phyloP scores from a whole-genome alignment of 1,140 invertebrate genomes.

The Bombus consobrinus region DNA sequence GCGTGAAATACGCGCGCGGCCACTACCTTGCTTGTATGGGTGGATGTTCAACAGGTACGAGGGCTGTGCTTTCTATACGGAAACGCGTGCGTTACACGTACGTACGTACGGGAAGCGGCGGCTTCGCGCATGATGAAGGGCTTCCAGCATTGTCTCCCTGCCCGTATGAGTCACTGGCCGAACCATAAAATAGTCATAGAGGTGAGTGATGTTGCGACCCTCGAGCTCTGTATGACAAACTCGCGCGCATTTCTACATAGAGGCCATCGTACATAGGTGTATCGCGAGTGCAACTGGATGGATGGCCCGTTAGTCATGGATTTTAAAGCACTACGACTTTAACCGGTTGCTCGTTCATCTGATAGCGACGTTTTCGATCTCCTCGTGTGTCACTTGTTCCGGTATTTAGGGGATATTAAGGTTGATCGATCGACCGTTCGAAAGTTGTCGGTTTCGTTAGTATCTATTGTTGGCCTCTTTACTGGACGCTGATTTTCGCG shows the following conservation, averaged over 20 bases:
- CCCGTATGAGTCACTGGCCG: slow-evolving; percentile 72
- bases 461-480: slow-evolving; percentile 21
- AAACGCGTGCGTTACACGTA: slow-evolving; percentile 56
- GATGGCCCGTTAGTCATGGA: slow-evolving; percentile 30
- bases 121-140: slow-evolving; percentile 73
- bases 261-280: neutral
- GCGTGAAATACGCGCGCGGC: slow-evolving; percentile 54
- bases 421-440: slow-evolving; percentile 34
- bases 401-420: slow-evolving; percentile 35
- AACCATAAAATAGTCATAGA: slow-evolving; percentile 76
- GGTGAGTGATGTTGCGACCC: slow-evolving; percentile 69
- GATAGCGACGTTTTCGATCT: neutral
- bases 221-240: slow-evolving; percentile 58
- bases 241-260: slow-evolving; percentile 43
- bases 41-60: slow-evolving; percentile 70
- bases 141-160: slow-evolving; percentile 73
- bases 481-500: slow-evolving; percentile 5
- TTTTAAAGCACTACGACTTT: neutral
- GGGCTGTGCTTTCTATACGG: slow-evolving; percentile 56
- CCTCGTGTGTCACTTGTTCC: slow-evolving; percentile 16
- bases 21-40: slow-evolving; percentile 11
- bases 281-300: neutral
- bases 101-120: slow-evolving; percentile 28
- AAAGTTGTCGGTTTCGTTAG: slow-evolving; percentile 31
- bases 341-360: neutral